phyloP scores from a whole-genome alignment of 2,888 invertebrate genomes.

The Pseudococcus longispinus region DNA sequence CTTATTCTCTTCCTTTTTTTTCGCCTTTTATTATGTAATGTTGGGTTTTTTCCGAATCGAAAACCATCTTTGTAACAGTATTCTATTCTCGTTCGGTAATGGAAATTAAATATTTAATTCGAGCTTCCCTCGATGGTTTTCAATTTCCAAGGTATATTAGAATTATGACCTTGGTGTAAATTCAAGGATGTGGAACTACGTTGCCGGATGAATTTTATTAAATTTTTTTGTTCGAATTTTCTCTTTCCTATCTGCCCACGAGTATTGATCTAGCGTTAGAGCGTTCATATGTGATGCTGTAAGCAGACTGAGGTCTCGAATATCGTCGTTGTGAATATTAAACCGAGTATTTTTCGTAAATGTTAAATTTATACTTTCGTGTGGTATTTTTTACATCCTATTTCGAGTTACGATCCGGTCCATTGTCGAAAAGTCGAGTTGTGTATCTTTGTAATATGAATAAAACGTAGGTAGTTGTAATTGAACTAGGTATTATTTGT shows the following conservation, averaged over 20 bases:
- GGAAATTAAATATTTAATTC: background rate
- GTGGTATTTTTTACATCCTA: too few relatives aligned
- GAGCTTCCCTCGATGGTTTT: background rate
- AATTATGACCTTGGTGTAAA: background rate
- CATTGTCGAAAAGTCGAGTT: too few relatives aligned
- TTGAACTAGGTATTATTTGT: too few relatives aligned
- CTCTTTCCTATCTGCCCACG: background rate
- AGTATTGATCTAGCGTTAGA: slow-evolving; percentile 12
- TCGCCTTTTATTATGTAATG: background rate
- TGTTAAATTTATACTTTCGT: too few relatives aligned
- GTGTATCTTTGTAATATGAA: too few relatives aligned
- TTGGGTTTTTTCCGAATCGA: background rate
- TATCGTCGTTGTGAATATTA: background rate
- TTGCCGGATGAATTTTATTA: slow-evolving; percentile 17
- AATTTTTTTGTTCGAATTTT: background rate
- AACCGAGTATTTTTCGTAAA: background rate
- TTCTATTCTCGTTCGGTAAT: background rate
- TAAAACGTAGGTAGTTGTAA: too few relatives aligned
- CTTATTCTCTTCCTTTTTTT: background rate
- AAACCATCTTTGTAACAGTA: background rate
- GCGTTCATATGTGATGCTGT: background rate
- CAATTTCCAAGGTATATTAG: background rate
- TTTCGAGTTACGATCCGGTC: too few relatives aligned
- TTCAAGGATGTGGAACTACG: slow-evolving; percentile 25
- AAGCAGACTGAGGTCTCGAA: background rate